A percentile compares a stretch with the other conserved stretches of the same genome.
Evolutionary conservation across 1,140 invertebrate genomes (phyloP).

Genomic region (Bombyx mandarina): DNA sequence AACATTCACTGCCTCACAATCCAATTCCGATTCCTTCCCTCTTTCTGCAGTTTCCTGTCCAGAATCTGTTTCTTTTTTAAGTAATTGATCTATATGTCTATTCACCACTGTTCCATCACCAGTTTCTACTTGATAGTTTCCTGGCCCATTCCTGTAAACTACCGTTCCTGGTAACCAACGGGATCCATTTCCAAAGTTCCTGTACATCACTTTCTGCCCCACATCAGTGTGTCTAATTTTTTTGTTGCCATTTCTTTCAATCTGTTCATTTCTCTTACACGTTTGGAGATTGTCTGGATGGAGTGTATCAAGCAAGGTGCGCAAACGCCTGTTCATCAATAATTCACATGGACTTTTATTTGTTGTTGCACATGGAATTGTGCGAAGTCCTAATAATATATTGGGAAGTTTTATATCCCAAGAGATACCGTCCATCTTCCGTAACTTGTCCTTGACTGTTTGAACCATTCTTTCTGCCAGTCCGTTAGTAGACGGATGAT

Average conservation of each 20-base stretch:
- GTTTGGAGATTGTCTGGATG: constrained; percentile 10
- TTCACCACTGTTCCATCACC: constrained; percentile 5
- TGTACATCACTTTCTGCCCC: constrained; percentile 12
- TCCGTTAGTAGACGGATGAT: constrained; percentile 15
- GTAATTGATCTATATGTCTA: too few relatives aligned
- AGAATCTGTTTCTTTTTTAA: too few relatives aligned
- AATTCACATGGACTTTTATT: constrained; percentile 12
- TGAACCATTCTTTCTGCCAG: constrained; percentile 18
- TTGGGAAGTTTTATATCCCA: constrained; percentile 16
- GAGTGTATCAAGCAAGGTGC: constrained; percentile 13
- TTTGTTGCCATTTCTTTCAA: constrained; percentile 7
- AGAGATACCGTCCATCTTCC: constrained; percentile 12
- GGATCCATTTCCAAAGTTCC: constrained; percentile 7
- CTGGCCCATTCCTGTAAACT: constrained; percentile 6
- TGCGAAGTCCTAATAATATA: constrained; percentile 13
- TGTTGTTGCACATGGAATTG: constrained; percentile 10
- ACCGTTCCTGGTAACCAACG: constrained; percentile 13
- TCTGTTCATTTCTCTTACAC: constrained; percentile 9
- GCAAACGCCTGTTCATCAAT: constrained; percentile 10
- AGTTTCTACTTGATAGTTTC: constrained; percentile 8
- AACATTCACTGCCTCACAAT: too few relatives aligned
- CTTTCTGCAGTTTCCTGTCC: too few relatives aligned
- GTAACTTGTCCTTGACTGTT: constrained; percentile 16
- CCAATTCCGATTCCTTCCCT: too few relatives aligned
- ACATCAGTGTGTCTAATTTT: constrained; percentile 8